A percentile compares a stretch with the other conserved stretches of the same genome.
These are phyloP conservation scores for Samia ricini DNA, from an alignment of 1,140 invertebrate species.

Conservation along the genomic window DNA sequence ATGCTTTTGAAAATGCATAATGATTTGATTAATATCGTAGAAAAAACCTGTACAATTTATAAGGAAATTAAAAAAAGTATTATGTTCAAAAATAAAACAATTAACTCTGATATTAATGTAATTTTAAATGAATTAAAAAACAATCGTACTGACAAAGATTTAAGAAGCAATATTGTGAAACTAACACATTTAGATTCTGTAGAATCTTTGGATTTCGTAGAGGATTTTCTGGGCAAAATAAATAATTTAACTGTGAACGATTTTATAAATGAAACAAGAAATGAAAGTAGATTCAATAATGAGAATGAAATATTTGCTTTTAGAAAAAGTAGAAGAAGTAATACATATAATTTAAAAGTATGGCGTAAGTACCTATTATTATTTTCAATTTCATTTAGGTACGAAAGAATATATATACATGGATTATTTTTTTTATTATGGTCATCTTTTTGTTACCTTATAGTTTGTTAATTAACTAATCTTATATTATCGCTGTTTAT, in stretches of 20 bases:
- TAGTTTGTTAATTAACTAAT: too few relatives aligned
- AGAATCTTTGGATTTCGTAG: constrained; percentile 4
- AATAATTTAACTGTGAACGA: constrained; percentile 13
- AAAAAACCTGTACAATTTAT: constrained; percentile 12
- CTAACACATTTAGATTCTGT: neutral
- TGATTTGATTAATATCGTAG: constrained; percentile 17
- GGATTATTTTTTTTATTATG: too few relatives aligned
- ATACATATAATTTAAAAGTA: constrained; percentile 9
- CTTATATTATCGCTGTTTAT: too few relatives aligned
- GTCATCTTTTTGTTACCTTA: too few relatives aligned
- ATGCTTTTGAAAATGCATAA: constrained; percentile 21
- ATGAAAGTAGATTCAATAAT: neutral
- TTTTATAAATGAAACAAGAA: neutral
- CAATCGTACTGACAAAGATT: neutral
- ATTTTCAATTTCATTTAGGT: too few relatives aligned
- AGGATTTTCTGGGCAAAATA: constrained; percentile 12
- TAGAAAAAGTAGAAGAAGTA: neutral
- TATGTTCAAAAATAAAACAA: neutral
- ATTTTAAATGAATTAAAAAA: constrained; percentile 4
- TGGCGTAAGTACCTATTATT: constrained; percentile 12
- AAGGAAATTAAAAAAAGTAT: constrained; percentile 4
- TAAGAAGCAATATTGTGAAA: neutral
- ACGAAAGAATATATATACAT: too few relatives aligned
- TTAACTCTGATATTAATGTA: neutral
- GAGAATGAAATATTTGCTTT: neutral